Evolutionary conservation across 1,140 invertebrate species (phyloP).

Genomic region (Vollenhovia emeryi): DNA sequence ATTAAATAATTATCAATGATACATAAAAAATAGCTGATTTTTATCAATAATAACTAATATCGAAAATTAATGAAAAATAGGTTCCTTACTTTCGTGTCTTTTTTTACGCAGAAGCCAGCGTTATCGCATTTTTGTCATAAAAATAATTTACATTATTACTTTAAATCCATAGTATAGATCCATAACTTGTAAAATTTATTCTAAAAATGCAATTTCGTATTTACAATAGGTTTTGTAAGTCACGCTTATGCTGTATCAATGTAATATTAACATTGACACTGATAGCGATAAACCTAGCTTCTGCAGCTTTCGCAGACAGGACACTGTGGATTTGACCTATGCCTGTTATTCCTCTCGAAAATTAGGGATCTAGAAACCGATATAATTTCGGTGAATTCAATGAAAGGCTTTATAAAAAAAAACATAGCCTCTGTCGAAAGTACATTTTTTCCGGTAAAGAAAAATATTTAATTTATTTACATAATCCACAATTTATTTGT

Average conservation of each 20-base stretch:
- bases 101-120: constrained; percentile 14
- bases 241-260: background rate
- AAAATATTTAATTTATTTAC: constrained; percentile 7
- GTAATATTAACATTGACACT: constrained; percentile 24
- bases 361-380: constrained; percentile 29
- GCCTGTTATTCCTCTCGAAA: background rate
- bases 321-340: constrained; percentile 8
- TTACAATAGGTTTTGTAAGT: constrained; percentile 9
- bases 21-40: background rate
- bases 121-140: background rate
- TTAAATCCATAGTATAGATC: no score
- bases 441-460: background rate
- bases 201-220: background rate
- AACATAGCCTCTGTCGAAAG: background rate
- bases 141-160: constrained; percentile 4
- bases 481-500: background rate
- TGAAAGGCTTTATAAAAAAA: background rate
- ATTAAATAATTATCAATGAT: background rate
- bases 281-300: constrained; percentile 8
- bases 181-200: background rate
- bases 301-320: constrained; percentile 3
- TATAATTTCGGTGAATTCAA: constrained; percentile 26
- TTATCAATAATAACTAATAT: constrained; percentile 36
- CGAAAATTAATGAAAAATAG: constrained; percentile 10
- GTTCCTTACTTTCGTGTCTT: background rate